A percentile compares a stretch with the other conserved stretches of the same genome.
Conservation (phyloP, 2,113 vertebrate genomes). For the Podarcis muralis region DNA sequence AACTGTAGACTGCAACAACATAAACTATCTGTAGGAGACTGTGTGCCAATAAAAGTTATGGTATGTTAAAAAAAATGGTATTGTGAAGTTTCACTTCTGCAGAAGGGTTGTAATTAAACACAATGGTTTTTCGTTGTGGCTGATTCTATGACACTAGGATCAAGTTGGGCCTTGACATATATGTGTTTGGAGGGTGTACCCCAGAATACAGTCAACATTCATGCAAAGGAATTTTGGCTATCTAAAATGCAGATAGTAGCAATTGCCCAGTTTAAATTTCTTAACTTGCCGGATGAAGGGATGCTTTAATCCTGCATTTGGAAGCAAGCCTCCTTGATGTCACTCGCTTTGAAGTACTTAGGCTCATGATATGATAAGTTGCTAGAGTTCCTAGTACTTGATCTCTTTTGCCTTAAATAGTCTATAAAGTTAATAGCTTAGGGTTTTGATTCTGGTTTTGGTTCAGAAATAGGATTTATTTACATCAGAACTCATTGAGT, state of each 20-base stretch:
- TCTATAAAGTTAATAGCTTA: not conserved
- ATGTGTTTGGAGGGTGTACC: not conserved
- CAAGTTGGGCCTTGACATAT: not conserved
- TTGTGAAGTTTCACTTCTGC: not conserved
- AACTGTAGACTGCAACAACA: not conserved
- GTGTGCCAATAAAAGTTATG: not conserved
- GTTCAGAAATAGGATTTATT: not conserved
- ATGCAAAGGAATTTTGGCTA: not conserved
- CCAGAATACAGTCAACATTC: not conserved
- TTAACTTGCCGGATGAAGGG: not conserved
- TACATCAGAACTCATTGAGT: not conserved
- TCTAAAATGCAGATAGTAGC: not conserved
- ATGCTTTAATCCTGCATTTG: not conserved
- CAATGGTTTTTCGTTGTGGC: not conserved
- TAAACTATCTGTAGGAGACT: not conserved
- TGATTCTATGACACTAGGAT: not conserved
- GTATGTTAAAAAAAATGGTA: not conserved
- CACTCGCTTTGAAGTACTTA: not conserved
- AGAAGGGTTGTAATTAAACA: not conserved
- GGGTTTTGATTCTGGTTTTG: fast-evolving
- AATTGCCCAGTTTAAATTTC: not conserved
- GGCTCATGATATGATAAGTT: not conserved
- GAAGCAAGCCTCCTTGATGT: not conserved
- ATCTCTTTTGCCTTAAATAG: not conserved
- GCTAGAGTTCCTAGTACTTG: not conserved